These are phyloP conservation scores for Coenonympha arcania DNA, from an alignment of 2,888 invertebrate genomes.

Conservation along the genomic window DNA sequence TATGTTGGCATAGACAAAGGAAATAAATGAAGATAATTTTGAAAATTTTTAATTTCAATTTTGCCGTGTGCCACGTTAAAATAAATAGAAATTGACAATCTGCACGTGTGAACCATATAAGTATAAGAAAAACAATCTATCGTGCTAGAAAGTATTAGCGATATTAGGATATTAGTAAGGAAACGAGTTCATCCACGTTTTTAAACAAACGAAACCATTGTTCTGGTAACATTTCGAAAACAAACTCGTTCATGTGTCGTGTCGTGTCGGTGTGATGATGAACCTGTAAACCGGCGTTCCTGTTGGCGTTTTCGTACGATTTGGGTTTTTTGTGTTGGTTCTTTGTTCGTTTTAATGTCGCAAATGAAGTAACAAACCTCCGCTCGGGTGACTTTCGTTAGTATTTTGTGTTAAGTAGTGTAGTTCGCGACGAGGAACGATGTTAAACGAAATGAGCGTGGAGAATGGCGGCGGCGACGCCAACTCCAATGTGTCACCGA, in stretches of 20 bases:
- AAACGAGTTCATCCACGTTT: neutral
- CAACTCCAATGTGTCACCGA: conserved; percentile 70
- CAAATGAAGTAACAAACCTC: conserved; percentile 65
- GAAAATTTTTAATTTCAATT: conserved; percentile 14
- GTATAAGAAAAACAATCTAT: too few relatives aligned
- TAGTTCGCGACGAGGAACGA: conserved; percentile 61
- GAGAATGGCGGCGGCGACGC: conserved; percentile 75
- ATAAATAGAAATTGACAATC: conserved; percentile 22
- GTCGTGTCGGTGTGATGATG: conserved; percentile 63
- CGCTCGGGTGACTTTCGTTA: conserved; percentile 59
- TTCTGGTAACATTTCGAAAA: conserved; percentile 69
- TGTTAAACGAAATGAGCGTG: conserved; percentile 64
- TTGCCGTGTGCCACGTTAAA: conserved; percentile 24
- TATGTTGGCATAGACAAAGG: conserved; percentile 13
- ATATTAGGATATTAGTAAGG: too few relatives aligned
- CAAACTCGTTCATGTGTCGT: conserved; percentile 37
- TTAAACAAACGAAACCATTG: conserved; percentile 2
- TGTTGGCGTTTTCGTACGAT: conserved; percentile 64
- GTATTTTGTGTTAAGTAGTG: conserved; percentile 66
- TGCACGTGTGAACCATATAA: conserved; percentile 9
- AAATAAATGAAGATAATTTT: too few relatives aligned
- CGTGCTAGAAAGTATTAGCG: neutral
- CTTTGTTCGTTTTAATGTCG: conserved; percentile 62
- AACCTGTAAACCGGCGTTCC: conserved; percentile 72
- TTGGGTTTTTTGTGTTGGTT: conserved; percentile 63